Conservation (phyloP, 2,113 vertebrate genomes). For the Prochilodus magdalenae region DNA sequence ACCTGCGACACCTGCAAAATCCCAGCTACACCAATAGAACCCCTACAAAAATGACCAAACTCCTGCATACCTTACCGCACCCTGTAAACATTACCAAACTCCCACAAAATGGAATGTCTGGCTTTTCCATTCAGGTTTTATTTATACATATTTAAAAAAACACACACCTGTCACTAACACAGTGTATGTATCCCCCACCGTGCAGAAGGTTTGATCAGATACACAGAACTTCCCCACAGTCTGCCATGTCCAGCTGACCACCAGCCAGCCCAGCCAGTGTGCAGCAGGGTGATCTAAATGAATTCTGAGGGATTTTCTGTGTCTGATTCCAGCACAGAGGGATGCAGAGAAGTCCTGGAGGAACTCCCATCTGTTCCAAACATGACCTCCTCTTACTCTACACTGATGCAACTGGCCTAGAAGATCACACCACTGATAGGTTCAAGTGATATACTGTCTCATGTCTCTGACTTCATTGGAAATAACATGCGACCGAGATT, state of each 20-base stretch:
- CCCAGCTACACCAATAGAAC: too few relatives aligned
- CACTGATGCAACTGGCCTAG: neutral
- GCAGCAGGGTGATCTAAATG: conserved; percentile 13
- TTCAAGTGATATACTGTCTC: conserved; percentile 19
- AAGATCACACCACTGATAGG: neutral
- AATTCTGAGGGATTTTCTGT: conserved; percentile 15
- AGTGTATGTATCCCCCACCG: too few relatives aligned
- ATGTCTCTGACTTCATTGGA: neutral
- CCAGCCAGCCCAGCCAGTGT: neutral
- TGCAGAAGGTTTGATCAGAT: too few relatives aligned
- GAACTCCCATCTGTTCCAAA: conserved; percentile 39
- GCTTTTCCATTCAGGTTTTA: too few relatives aligned
- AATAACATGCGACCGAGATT: neutral
- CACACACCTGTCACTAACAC: too few relatives aligned
- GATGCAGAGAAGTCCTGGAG: neutral
- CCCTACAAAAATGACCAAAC: too few relatives aligned
- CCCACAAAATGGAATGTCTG: too few relatives aligned
- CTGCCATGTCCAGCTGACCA: conserved; percentile 15
- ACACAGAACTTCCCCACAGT: too few relatives aligned
- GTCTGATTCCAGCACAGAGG: conserved; percentile 55
- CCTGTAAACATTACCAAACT: too few relatives aligned
- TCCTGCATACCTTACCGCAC: too few relatives aligned
- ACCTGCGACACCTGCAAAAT: too few relatives aligned
- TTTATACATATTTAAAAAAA: too few relatives aligned
- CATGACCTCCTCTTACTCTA: conserved; percentile 26